These are phyloP conservation scores for Bubo bubo DNA, from an alignment of 2,113 vertebrate species.

Conservation along the genomic window DNA sequence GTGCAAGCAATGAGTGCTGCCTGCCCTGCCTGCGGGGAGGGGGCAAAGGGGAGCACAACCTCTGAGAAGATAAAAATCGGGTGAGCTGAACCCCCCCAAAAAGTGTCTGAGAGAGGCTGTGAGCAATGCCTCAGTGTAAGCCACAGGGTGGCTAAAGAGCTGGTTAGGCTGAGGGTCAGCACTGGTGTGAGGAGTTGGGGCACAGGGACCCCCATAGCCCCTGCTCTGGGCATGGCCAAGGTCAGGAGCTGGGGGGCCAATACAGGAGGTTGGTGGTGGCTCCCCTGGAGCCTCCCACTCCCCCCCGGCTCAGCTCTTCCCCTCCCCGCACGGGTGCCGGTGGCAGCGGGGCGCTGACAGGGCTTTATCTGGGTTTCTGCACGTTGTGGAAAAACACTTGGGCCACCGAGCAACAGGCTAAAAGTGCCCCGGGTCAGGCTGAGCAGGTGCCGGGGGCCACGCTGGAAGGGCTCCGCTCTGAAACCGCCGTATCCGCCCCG, in stretches of 20 bases:
- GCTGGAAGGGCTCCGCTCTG: not conserved
- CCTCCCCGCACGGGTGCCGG: fast-evolving
- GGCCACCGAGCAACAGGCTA: not conserved
- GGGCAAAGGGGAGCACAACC: too few species aligned
- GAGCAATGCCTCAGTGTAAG: fast-evolving
- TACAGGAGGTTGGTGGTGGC: fast-evolving
- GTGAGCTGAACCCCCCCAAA: not conserved
- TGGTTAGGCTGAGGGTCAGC: not conserved
- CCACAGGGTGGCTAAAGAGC: not conserved
- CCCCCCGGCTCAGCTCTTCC: not conserved
- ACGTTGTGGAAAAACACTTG: not conserved
- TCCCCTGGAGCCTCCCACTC: not conserved
- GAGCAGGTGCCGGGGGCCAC: conserved; percentile 61
- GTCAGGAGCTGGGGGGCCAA: not conserved
- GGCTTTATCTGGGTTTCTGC: not conserved
- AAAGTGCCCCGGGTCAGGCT: conserved; percentile 13
- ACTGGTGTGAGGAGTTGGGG: not conserved
- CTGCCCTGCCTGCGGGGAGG: not conserved
- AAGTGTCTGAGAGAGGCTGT: not conserved
- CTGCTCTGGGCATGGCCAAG: fast-evolving
- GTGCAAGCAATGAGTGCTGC: fast-evolving
- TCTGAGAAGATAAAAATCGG: fast-evolving
- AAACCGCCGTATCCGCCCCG: not conserved
- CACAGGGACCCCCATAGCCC: not conserved
- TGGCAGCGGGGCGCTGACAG: not conserved